Evolutionary conservation across 2,113 vertebrate genomes (phyloP).

Genomic region (Spermophilus dauricus): DNA sequence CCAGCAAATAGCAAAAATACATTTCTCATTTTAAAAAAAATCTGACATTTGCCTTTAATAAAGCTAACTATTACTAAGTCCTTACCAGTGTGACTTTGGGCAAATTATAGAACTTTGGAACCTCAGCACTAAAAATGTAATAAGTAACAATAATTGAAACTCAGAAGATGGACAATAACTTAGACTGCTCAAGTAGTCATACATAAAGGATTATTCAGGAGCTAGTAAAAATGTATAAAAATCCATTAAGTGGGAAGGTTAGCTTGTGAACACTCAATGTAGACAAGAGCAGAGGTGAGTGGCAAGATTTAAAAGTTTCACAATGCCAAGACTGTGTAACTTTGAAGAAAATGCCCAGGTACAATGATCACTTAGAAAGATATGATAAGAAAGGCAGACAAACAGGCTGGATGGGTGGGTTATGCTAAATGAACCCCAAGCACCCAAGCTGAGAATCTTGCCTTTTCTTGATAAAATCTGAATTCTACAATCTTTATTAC

Average conservation of each 20-base stretch:
- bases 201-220: background rate
- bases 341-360: background rate
- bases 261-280: background rate
- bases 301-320: background rate
- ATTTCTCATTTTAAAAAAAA: background rate
- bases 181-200: background rate
- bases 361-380: background rate
- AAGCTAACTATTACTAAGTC: background rate
- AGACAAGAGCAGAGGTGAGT: background rate
- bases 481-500: background rate
- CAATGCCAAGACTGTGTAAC: background rate
- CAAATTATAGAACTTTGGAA: background rate
- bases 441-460: background rate
- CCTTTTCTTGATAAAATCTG: background rate
- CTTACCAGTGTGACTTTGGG: background rate
- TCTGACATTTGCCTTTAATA: background rate
- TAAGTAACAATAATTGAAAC: background rate
- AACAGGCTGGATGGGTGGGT: no score
- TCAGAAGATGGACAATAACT: background rate
- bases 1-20: background rate
- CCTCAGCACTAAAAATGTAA: slow-evolving; percentile 1
- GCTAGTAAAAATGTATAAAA: background rate
- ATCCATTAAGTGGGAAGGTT: background rate
- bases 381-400: no score
- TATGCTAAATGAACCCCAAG: background rate